Conservation (phyloP, 2,888 invertebrate species). For the Phania funesta region DNA sequence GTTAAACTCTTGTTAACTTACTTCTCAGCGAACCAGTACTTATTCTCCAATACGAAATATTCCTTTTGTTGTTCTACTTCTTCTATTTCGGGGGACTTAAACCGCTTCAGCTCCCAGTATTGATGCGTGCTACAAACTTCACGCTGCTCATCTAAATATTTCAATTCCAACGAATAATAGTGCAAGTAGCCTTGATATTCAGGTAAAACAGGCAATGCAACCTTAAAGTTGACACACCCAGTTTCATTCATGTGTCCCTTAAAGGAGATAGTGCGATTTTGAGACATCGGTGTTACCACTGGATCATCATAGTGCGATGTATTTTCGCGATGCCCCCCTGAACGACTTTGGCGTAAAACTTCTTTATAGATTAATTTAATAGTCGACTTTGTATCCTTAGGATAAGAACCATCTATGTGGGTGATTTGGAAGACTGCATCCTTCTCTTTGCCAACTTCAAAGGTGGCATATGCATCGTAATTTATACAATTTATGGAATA, state of each 20-base stretch:
- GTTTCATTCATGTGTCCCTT: constrained; percentile 82
- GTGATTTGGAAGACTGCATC: constrained; percentile 88
- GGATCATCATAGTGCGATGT: constrained; percentile 28
- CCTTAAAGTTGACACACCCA: constrained; percentile 84
- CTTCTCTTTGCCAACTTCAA: constrained; percentile 93
- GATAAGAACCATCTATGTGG: constrained; percentile 86
- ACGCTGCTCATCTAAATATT: constrained; percentile 72
- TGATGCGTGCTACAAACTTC: constrained; percentile 68
- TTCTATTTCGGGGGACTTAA: constrained; percentile 61
- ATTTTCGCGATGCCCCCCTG: constrained; percentile 49
- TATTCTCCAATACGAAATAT: constrained; percentile 70
- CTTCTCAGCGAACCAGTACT: constrained; percentile 68
- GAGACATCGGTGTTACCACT: constrained; percentile 47
- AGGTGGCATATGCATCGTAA: constrained; percentile 88
- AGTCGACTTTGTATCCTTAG: constrained; percentile 83
- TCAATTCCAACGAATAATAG: constrained; percentile 69
- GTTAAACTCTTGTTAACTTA: constrained; percentile 53
- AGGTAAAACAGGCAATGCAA: constrained; percentile 82
- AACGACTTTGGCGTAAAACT: constrained; percentile 67
- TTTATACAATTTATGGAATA: constrained; percentile 87
- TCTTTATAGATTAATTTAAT: constrained; percentile 79
- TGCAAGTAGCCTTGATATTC: constrained; percentile 72
- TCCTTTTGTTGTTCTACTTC: constrained; percentile 70
- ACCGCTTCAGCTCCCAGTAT: constrained; percentile 72
- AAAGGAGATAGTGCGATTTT: constrained; percentile 79